phyloP scores from a whole-genome alignment of 2,888 invertebrate genomes.

The Monoplex corrugatus region DNA sequence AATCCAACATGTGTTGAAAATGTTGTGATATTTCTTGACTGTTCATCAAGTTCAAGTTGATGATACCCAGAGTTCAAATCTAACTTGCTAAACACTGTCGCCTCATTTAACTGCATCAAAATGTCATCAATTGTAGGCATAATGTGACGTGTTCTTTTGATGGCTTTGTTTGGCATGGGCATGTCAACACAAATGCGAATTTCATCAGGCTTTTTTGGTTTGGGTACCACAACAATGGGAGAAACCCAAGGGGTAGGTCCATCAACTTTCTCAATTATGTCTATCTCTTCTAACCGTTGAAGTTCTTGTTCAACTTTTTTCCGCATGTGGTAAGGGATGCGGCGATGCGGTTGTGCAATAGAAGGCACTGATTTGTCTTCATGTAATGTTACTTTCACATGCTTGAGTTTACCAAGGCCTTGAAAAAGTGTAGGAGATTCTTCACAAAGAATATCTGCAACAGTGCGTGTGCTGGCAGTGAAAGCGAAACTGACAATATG shows the following conservation, averaged over 20 bases:
- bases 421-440: not conserved
- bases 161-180: constrained; percentile 62
- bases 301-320: constrained; percentile 52
- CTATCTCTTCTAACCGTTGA: no score
- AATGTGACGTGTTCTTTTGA: constrained; percentile 47
- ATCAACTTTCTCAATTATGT: not conserved
- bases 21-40: constrained; percentile 55
- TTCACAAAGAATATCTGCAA: not conserved
- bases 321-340: constrained; percentile 53
- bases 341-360: constrained; percentile 48
- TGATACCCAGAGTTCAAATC: constrained; percentile 58
- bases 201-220: constrained; percentile 54
- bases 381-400: constrained; percentile 54
- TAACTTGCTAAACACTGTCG: constrained; percentile 55
- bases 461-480: not conserved
- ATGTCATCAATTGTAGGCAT: constrained; percentile 64
- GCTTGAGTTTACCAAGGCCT: not conserved
- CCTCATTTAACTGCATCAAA: constrained; percentile 61
- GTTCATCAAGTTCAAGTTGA: constrained; percentile 61
- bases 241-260: not conserved
- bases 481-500: not conserved
- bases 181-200: constrained; percentile 66
- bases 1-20: constrained; percentile 54
- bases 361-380: constrained; percentile 58
- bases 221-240: constrained; percentile 47